phyloP scores from a whole-genome alignment of 2,113 vertebrate species.

The Prionailurus bengalensis region DNA sequence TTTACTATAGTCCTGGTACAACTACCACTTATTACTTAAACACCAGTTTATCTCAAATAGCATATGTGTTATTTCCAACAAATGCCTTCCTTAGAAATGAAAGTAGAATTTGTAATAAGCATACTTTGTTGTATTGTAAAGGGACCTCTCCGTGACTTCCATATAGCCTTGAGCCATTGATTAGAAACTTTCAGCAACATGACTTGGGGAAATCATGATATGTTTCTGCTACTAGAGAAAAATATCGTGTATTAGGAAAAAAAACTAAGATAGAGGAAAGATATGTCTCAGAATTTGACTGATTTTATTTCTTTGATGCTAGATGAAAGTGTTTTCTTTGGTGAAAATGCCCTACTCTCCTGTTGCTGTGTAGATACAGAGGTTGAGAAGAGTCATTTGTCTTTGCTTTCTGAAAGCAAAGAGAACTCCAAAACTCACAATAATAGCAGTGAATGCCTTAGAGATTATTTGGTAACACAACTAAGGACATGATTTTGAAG shows the following conservation, averaged over 20 bases:
- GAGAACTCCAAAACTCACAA: conserved; percentile 40
- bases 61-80: neutral
- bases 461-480: neutral
- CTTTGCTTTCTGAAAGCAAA: conserved; percentile 77
- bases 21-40: neutral
- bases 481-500: neutral
- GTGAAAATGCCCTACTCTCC: conserved; percentile 73
- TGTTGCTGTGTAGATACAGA: conserved; percentile 59
- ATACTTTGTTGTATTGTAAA: neutral
- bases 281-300: conserved; percentile 64
- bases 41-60: neutral
- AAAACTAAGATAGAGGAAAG: conserved; percentile 65
- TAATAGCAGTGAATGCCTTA: neutral
- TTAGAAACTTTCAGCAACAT: conserved; percentile 36
- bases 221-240: conserved; percentile 38
- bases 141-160: neutral
- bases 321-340: conserved; percentile 82
- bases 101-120: neutral
- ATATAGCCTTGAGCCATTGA: neutral
- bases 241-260: neutral
- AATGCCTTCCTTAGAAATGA: neutral
- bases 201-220: conserved; percentile 15
- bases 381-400: conserved; percentile 70
- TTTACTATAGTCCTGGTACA: neutral
- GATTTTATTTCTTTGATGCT: conserved; percentile 83